phyloP scores from a whole-genome alignment of 2,797 vertebrate genomes.

The Xiphorhynchus erythropygius region DNA sequence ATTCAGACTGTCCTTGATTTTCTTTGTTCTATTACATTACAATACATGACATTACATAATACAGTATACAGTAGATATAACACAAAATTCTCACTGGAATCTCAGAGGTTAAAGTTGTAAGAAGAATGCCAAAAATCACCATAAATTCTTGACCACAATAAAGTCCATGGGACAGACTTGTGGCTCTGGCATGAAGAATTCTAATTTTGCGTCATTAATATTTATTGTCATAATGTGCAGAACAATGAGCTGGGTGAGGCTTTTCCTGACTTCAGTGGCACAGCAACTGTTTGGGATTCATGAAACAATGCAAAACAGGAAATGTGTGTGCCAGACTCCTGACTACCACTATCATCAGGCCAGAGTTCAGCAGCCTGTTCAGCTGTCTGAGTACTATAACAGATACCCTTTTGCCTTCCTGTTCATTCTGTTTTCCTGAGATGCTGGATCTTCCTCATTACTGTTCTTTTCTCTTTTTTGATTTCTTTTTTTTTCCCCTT shows the following conservation, averaged over 20 bases:
- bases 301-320: conserved; percentile 65
- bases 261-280: conserved; percentile 44
- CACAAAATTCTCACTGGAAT: not conserved
- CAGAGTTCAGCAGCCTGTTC: conserved; percentile 40
- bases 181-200: not conserved
- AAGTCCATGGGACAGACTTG: not conserved
- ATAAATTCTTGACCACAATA: not conserved
- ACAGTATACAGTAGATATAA: not conserved
- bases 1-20: not conserved
- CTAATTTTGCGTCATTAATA: conserved; percentile 55
- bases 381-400: conserved; percentile 11
- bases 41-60: not conserved
- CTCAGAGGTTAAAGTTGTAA: not conserved
- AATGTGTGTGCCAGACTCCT: conserved; percentile 22
- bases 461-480: not conserved
- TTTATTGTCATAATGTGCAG: conserved; percentile 28
- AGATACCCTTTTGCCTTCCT: conserved; percentile 37
- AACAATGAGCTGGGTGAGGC: conserved; percentile 52
- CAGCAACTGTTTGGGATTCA: conserved; percentile 29
- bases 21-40: not conserved
- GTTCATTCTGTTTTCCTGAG: conserved; percentile 13
- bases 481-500: accelerated
- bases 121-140: not conserved
- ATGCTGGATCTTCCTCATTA: not conserved
- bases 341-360: not conserved